A percentile compares a stretch with the other conserved stretches of the same genome.
Evolutionary conservation across 2,888 invertebrate genomes (phyloP).

Genomic region (Conistra vaccinii): DNA sequence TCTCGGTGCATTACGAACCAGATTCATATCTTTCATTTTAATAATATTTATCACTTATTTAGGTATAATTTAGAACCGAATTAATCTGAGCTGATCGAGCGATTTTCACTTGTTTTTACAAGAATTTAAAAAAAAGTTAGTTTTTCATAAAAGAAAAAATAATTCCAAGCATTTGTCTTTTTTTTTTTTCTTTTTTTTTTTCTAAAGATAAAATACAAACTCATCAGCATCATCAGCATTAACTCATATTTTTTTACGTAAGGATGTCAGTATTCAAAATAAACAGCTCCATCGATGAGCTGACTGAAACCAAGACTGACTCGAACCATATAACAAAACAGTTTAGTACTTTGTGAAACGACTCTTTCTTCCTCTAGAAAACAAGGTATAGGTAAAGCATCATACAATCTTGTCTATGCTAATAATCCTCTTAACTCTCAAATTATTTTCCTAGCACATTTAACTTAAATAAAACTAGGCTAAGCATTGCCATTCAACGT

Average conservation of each 20-base stretch:
- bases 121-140: background rate
- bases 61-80: slow-evolving; percentile 1
- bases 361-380: background rate
- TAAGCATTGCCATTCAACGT: no score
- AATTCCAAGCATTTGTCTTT: no score
- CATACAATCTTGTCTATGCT: background rate
- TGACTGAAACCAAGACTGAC: background rate
- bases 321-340: background rate
- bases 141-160: background rate
- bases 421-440: no score
- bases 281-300: background rate
- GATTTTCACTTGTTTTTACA: background rate
- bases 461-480: no score
- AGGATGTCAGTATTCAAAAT: background rate
- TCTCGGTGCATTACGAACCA: slow-evolving; percentile 13
- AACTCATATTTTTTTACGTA: background rate
- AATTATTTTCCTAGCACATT: background rate
- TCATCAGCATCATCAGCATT: background rate
- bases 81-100: background rate
- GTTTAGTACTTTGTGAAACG: background rate
- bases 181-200: no score
- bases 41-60: slow-evolving; percentile 39
- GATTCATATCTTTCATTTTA: slow-evolving; percentile 29
- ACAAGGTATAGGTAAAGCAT: background rate
- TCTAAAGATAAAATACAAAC: background rate